A percentile compares a stretch with the other conserved stretches of the same genome.
Evolutionary conservation across 2,113 vertebrate genomes (phyloP).

Genomic region (Paedocypris sp.): DNA sequence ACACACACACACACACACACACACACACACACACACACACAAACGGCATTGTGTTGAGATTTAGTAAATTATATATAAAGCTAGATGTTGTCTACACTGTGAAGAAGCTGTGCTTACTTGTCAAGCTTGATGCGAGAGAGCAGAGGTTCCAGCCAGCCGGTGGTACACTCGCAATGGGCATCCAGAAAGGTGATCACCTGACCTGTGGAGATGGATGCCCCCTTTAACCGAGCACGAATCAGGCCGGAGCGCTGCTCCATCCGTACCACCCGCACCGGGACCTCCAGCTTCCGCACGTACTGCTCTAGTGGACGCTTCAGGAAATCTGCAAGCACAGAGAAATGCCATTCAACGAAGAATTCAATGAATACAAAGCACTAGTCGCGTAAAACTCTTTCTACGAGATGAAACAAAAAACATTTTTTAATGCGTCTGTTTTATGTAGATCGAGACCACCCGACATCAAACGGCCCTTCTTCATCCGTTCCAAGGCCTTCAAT

Average conservation of each 20-base stretch:
- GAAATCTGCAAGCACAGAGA: constrained; percentile 66
- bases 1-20: too few species aligned
- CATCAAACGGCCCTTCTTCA: background rate
- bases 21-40: too few species aligned
- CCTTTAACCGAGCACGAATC: constrained; percentile 90
- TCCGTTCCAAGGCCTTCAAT: constrained; percentile 2
- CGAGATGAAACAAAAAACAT: too few species aligned
- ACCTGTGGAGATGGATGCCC: constrained; percentile 87
- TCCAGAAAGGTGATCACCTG: constrained; percentile 98
- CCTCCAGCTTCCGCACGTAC: constrained; percentile 82
- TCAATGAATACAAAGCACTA: too few species aligned
- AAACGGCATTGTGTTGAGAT: too few species aligned
- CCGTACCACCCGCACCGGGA: constrained; percentile 85
- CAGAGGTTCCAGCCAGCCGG: constrained; percentile 92
- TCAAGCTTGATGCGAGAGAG: constrained; percentile 88
- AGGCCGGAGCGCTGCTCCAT: constrained; percentile 98
- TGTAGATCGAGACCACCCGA: too few species aligned
- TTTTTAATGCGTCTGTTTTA: too few species aligned
- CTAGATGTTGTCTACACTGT: background rate
- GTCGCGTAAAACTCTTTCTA: too few species aligned
- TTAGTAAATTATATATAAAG: too few species aligned
- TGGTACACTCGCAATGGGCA: constrained; percentile 95
- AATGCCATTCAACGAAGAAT: background rate
- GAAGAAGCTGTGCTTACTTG: constrained; percentile 62
- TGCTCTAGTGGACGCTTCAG: constrained; percentile 87